These are phyloP conservation scores for Boloria euphrosyne DNA, from an alignment of 2,888 invertebrate species.

Conservation along the genomic window DNA sequence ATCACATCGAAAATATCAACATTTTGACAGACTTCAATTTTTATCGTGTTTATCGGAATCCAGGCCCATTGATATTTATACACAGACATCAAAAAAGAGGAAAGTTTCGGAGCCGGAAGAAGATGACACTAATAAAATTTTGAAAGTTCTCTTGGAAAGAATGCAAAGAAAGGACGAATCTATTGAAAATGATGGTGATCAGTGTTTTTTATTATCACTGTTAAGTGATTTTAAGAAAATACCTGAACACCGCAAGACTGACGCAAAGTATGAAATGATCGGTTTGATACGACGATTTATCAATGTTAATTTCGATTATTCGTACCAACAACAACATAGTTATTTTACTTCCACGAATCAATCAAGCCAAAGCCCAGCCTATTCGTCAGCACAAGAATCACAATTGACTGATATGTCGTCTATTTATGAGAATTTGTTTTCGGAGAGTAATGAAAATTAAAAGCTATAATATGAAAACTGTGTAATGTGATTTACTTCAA, in stretches of 20 bases:
- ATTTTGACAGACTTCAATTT: too few relatives aligned
- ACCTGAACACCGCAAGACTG: constrained; percentile 17
- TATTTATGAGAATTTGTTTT: constrained; percentile 31
- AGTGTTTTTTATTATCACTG: constrained; percentile 19
- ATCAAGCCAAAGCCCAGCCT: constrained; percentile 33
- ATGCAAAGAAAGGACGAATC: constrained; percentile 30
- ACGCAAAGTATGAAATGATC: background rate
- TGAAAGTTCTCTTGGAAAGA: constrained; percentile 28
- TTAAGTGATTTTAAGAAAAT: constrained; percentile 21
- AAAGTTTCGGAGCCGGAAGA: background rate
- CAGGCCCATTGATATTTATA: too few relatives aligned
- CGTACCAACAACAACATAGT: constrained; percentile 31
- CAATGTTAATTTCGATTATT: constrained; percentile 33
- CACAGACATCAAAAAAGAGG: too few relatives aligned
- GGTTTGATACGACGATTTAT: constrained; percentile 27
- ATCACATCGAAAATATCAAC: too few relatives aligned
- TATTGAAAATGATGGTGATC: constrained; percentile 30
- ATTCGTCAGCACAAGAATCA: constrained; percentile 32
- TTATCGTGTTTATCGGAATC: too few relatives aligned
- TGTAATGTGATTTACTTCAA: constrained; percentile 21
- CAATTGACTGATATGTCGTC: constrained; percentile 31
- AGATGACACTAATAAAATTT: constrained; percentile 31
- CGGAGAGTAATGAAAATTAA: constrained; percentile 26
- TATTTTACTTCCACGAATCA: constrained; percentile 30
- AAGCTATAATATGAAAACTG: constrained; percentile 14